Percentiles rank a stretch among this genome's conserved stretches.
These are phyloP conservation scores for Psophia crepitans DNA, from an alignment of 2,113 vertebrate species.

Conservation along the genomic window DNA sequence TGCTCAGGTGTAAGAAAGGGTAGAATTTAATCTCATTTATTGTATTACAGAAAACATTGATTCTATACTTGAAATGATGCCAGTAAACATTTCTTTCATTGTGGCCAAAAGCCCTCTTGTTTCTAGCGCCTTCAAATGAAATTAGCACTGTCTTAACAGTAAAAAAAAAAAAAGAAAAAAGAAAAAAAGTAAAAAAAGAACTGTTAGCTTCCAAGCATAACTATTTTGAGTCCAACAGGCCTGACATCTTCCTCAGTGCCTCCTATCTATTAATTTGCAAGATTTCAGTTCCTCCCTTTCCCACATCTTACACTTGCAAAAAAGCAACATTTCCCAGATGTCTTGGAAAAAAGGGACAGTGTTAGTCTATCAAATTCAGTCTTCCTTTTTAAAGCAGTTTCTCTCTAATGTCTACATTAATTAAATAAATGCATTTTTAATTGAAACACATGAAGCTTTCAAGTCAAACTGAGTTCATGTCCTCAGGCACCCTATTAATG, in stretches of 20 bases:
- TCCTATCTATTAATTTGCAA: neutral
- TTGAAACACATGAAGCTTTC: slow-evolving; percentile 60
- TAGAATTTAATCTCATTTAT: neutral
- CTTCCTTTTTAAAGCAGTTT: slow-evolving; percentile 27
- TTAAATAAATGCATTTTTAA: slow-evolving; percentile 69
- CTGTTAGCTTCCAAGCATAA: neutral
- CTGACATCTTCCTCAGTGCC: neutral
- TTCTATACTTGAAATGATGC: slow-evolving; percentile 6
- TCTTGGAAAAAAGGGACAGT: neutral
- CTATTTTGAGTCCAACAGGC: neutral
- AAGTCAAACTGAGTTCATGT: slow-evolving; percentile 65
- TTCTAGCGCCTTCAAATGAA: slow-evolving; percentile 20
- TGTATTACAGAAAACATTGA: neutral
- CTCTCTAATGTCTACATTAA: slow-evolving; percentile 62
- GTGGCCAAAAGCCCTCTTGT: neutral
- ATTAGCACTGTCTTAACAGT: neutral
- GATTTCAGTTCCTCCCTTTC: neutral
- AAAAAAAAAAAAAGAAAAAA: neutral
- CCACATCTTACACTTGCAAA: neutral
- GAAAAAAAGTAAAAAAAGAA: neutral
- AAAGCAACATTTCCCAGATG: neutral
- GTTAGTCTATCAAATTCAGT: slow-evolving; percentile 8
- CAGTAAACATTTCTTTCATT: slow-evolving; percentile 5
- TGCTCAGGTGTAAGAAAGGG: neutral
- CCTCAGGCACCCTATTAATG: slow-evolving; percentile 60